Evolutionary conservation across 2,113 vertebrate genomes (phyloP).

Genomic region (Neogale vison): DNA sequence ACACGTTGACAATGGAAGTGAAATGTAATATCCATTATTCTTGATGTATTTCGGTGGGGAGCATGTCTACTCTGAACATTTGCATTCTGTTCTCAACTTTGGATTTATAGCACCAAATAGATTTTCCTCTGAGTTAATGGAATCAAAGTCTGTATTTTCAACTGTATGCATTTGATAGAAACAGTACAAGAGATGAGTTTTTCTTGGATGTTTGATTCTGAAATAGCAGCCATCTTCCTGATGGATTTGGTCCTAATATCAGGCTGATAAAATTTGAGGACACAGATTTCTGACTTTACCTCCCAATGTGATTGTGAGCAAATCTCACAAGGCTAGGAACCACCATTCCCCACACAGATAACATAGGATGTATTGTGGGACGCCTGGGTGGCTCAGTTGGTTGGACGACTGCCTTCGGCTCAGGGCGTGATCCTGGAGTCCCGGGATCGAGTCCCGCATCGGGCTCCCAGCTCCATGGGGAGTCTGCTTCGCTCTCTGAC

Average conservation of each 20-base stretch:
- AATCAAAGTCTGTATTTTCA: neutral
- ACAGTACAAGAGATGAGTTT: neutral
- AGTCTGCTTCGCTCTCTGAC: too few relatives aligned
- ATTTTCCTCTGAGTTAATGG: slow-evolving; percentile 4
- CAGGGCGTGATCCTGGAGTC: too few relatives aligned
- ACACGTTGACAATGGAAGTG: neutral
- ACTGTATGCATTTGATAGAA: neutral
- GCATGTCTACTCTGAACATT: neutral
- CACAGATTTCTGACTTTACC: neutral
- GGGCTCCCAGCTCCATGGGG: too few relatives aligned
- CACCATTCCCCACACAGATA: neutral
- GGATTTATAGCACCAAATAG: neutral
- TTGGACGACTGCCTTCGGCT: too few relatives aligned
- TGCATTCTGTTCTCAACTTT: neutral
- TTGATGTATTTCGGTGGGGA: neutral
- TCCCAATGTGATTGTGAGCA: neutral
- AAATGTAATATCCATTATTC: neutral
- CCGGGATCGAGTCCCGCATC: too few relatives aligned
- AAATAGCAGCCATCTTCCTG: neutral
- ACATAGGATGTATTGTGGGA: neutral
- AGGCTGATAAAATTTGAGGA: neutral
- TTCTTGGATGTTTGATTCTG: neutral
- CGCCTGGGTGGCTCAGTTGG: too few relatives aligned
- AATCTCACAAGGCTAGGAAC: neutral
- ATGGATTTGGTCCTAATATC: neutral